phyloP scores from a whole-genome alignment of 2,113 vertebrate genomes.

The Proterorhinus semilunaris region DNA sequence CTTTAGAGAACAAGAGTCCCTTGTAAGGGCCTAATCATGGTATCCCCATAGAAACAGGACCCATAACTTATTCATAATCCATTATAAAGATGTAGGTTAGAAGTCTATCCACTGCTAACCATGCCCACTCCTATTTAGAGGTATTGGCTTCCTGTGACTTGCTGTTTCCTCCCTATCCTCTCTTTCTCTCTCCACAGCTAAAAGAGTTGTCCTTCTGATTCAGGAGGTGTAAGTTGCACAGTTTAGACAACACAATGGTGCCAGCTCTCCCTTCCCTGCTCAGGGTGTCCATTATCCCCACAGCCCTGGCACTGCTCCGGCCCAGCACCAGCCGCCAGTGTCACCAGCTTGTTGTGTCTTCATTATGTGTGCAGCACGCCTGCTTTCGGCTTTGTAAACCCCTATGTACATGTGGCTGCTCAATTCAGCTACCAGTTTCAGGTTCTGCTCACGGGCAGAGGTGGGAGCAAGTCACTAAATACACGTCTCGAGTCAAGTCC shows the following conservation, averaged over 20 bases:
- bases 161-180: conserved; percentile 14
- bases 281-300: conserved; percentile 54
- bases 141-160: not conserved
- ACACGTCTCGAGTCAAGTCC: no score
- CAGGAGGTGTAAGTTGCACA: conserved; percentile 36
- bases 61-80: no score
- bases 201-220: conserved; percentile 28
- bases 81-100: no score
- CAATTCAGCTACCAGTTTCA: no score
- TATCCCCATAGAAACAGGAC: no score
- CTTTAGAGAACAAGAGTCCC: no score
- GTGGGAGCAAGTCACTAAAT: no score
- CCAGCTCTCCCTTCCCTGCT: conserved; percentile 53
- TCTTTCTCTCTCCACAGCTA: not conserved
- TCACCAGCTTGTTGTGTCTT: conserved; percentile 35
- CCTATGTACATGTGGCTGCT: no score
- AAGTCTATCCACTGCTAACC: not conserved
- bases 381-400: no score
- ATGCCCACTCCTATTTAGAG: not conserved
- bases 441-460: no score
- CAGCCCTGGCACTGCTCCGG: conserved; percentile 40
- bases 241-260: conserved; percentile 53
- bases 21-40: no score
- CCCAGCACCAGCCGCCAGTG: conserved; percentile 28
- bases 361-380: conserved; percentile 30